Conservation (phyloP, 2,797 vertebrate genomes). For the Ispidina picta region DNA sequence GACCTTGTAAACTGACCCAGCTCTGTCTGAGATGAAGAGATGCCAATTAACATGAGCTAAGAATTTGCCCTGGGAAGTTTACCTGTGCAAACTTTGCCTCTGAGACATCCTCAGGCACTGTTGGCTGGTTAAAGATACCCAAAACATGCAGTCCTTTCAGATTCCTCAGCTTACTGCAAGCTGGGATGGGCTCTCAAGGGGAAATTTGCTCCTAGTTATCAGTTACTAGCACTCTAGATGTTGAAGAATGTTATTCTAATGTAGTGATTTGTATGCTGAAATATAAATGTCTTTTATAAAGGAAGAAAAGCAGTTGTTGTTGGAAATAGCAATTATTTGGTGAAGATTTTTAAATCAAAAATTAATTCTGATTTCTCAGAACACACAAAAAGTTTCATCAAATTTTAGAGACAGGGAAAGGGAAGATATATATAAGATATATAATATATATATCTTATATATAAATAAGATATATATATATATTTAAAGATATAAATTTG, state of each 20-base stretch:
- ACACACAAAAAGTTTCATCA: not conserved
- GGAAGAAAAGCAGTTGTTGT: not conserved
- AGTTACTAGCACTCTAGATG: not conserved
- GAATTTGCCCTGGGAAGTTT: not conserved
- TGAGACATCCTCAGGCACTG: not conserved
- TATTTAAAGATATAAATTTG: not conserved
- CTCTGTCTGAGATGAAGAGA: not conserved
- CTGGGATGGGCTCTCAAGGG: not conserved
- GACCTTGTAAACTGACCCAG: not conserved
- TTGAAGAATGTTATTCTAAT: not conserved
- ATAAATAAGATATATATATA: too few relatives aligned
- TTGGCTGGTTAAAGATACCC: not conserved
- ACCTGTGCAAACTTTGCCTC: not conserved
- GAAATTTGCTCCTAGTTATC: not conserved
- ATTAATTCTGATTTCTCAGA: not conserved
- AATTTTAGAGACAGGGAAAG: not conserved
- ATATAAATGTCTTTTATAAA: not conserved
- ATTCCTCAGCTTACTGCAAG: not conserved
- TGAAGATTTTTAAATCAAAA: not conserved
- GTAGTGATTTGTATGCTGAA: not conserved
- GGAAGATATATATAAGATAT: not conserved
- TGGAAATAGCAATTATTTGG: not conserved
- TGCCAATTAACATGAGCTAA: not conserved
- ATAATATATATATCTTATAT: too few relatives aligned
- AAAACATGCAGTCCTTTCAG: not conserved